These are phyloP conservation scores for Coelopa frigida DNA, from an alignment of 1,140 invertebrate genomes.

Conservation along the genomic window DNA sequence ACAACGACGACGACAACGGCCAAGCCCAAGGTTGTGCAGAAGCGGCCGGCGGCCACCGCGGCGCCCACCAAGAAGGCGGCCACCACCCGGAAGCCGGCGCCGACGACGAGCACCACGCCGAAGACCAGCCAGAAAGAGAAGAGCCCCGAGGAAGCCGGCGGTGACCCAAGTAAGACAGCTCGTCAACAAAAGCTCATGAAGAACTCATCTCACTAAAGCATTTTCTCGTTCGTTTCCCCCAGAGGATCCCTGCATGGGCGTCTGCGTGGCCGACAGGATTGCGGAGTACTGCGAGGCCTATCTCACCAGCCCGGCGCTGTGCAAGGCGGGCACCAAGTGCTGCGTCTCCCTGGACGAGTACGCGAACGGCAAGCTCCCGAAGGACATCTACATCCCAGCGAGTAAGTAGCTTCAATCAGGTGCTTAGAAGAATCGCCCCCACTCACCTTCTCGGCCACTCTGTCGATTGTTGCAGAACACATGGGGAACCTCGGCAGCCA, in stretches of 20 bases:
- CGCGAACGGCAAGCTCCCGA: constrained; percentile 55
- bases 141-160: constrained; percentile 21
- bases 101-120: constrained; percentile 20
- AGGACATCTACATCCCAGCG: constrained; percentile 62
- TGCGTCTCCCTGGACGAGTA: constrained; percentile 69
- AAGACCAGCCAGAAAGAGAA: constrained; percentile 29
- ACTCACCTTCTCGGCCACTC: not conserved
- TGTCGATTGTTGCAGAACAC: constrained; percentile 21
- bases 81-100: constrained; percentile 29
- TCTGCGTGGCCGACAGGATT: constrained; percentile 73
- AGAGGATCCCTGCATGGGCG: constrained; percentile 58
- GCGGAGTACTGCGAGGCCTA: constrained; percentile 80
- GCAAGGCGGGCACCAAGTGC: constrained; percentile 63
- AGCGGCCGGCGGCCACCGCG: constrained; percentile 35
- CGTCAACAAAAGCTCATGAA: not conserved
- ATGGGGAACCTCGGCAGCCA: constrained; percentile 30
- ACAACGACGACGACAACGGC: constrained; percentile 27
- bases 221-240: not conserved
- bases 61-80: constrained; percentile 40
- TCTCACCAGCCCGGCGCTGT: constrained; percentile 59
- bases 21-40: constrained; percentile 34
- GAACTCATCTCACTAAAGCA: not conserved
- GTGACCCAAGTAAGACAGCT: constrained; percentile 25
- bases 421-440: not conserved
- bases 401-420: too few species aligned